These are phyloP conservation scores for Clarias laeviceps DNA, from an alignment of 2,797 vertebrate species.

Conservation along the genomic window DNA sequence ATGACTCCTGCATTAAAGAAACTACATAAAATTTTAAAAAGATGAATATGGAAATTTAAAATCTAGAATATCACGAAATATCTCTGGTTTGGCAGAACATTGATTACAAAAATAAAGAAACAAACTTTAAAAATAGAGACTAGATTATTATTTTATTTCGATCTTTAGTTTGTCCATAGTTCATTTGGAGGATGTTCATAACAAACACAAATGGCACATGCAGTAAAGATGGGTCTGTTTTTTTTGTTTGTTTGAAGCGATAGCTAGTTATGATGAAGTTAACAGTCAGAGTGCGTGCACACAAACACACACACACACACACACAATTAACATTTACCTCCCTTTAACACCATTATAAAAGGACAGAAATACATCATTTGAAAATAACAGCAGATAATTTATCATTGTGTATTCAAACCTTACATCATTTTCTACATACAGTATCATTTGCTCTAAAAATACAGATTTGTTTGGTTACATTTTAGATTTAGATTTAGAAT, in stretches of 20 bases:
- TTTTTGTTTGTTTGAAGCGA: neutral
- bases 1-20: constrained; percentile 22
- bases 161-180: constrained; percentile 20
- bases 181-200: constrained; percentile 12
- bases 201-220: constrained; percentile 40
- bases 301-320: neutral
- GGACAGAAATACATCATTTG: constrained; percentile 8
- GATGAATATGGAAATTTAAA: neutral
- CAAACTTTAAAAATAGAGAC: constrained; percentile 4
- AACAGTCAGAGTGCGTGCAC: neutral
- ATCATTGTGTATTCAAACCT: neutral
- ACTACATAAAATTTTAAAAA: neutral
- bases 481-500: too few species aligned
- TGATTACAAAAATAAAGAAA: constrained; percentile 23
- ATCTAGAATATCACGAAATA: neutral
- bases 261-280: constrained; percentile 2
- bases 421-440: constrained; percentile 5
- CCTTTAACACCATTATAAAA: constrained; percentile 1
- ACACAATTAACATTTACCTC: neutral
- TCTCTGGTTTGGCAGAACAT: neutral
- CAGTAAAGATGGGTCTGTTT: constrained; percentile 3
- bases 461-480: constrained; percentile 22
- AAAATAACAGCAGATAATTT: neutral
- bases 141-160: constrained; percentile 13
- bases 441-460: constrained; percentile 17